phyloP scores from a whole-genome alignment of 2,888 invertebrate species.

The Pterostichus niger region DNA sequence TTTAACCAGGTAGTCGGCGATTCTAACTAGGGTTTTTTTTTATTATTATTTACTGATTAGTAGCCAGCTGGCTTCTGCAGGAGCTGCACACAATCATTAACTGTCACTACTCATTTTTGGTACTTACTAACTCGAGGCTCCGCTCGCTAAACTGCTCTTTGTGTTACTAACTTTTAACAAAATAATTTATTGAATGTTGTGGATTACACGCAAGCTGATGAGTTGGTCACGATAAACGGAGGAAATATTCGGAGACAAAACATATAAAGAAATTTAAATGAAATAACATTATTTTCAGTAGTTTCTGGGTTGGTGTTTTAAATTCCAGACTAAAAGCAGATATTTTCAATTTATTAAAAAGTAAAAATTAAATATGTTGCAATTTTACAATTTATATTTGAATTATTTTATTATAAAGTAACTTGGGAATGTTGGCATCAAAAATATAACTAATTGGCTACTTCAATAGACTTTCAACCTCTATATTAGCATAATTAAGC shows the following conservation, averaged over 20 bases:
- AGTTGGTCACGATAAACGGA: background rate
- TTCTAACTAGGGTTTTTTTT: conserved; percentile 23
- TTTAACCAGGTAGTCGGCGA: conserved; percentile 43
- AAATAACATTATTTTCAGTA: too few relatives aligned
- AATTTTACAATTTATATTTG: too few relatives aligned
- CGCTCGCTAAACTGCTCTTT: conserved; percentile 51
- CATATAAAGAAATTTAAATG: background rate
- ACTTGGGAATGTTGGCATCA: too few relatives aligned
- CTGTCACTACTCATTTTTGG: conserved; percentile 53
- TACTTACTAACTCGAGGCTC: conserved; percentile 68
- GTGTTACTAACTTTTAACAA: conserved; percentile 36
- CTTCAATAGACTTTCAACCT: too few relatives aligned
- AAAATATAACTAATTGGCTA: too few relatives aligned
- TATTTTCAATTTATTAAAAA: too few relatives aligned
- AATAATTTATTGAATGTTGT: background rate
- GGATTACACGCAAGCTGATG: conserved; percentile 32
- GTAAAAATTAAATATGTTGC: too few relatives aligned
- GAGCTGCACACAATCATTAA: conserved; percentile 29
- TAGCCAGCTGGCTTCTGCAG: conserved; percentile 33
- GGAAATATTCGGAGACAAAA: too few relatives aligned
- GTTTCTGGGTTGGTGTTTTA: too few relatives aligned
- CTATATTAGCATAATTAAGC: too few relatives aligned
- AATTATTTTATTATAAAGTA: too few relatives aligned
- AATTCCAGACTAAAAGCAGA: too few relatives aligned
- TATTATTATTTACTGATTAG: background rate